Base-by-base conservation (phyloP, 2,888 invertebrate species). In the Pollenia griseotomentosa region DNA sequence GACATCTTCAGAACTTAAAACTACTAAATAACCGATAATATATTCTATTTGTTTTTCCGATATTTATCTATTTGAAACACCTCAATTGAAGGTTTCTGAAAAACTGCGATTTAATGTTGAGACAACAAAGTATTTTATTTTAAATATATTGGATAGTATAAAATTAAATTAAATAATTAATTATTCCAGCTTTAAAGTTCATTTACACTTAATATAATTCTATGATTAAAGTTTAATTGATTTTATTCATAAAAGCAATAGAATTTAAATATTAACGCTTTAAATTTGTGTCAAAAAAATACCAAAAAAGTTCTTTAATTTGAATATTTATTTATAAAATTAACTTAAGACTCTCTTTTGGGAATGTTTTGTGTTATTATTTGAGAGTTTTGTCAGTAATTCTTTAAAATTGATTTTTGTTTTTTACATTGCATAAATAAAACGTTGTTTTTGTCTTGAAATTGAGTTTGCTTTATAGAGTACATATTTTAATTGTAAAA, bases 1-100 rank as follows among this genome's bases (percentile, higher is more conserved):
- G 81, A 16, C 81, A 81, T 81, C 66, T 79, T 73, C 23, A 55
- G 55, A 55, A 83, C 71, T 71, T 71, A 83, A 55, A 77, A 63
- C 83, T 77, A 68, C 61, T 33, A 14, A n/a, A 40, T 57, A 3
- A 14, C 40, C 55, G 19, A 40, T 61, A 59, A 51, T 7, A 48
- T 19, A 33, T 12, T 2, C n/a, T 42, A 40, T 51, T 40, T 40
- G 4, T 14, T 53, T 63, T n/a, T 65, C 51, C 9, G 4, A 23
- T 16, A 16, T 12, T 14, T 55, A n/a, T 33, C 8, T 59, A 55
- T 55, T 57, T 46, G 57, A 2, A 59, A 46, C 65, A 77, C 53
- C 66, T 75, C 74, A 65, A 33, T 19, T 51, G 75, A 57, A 65
- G 86, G 74, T 66, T 65, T 70, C 57, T 57, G 4, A 1, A 2